A percentile compares a stretch with the other conserved stretches of the same genome.
Evolutionary conservation across 2,113 vertebrate species (phyloP).

Genomic region (Mobula birostris): DNA sequence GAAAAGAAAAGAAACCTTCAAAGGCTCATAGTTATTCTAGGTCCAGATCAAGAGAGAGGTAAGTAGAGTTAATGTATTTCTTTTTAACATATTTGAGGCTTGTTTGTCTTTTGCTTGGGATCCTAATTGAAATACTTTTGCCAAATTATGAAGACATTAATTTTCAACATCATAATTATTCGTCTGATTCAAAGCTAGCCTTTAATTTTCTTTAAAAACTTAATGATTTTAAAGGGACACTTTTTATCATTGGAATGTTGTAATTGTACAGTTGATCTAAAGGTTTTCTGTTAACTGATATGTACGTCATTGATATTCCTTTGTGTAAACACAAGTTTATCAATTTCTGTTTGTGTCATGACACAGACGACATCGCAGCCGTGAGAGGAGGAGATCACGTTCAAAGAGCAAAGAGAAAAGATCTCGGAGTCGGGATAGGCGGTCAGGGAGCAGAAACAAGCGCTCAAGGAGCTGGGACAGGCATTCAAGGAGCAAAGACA

Average conservation of each 20-base stretch:
- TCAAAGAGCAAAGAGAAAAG: slow-evolving; percentile 6
- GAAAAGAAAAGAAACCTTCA: slow-evolving; percentile 78
- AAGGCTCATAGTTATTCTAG: slow-evolving; percentile 79
- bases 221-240: neutral
- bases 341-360: neutral
- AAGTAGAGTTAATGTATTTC: slow-evolving; percentile 16
- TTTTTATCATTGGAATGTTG: neutral
- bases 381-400: slow-evolving; percentile 21
- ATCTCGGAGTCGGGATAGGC: slow-evolving; percentile 14
- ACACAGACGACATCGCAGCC: slow-evolving; percentile 78
- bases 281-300: neutral
- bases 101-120: neutral
- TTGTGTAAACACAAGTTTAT: neutral
- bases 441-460: slow-evolving; percentile 24
- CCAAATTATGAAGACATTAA: neutral
- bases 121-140: neutral
- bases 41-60: slow-evolving; percentile 88
- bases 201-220: neutral
- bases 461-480: slow-evolving; percentile 22
- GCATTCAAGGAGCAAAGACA: neutral
- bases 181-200: neutral
- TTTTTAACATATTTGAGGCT: too few relatives aligned
- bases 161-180: neutral
- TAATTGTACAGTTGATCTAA: neutral
- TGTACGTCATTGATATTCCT: neutral